A percentile compares a stretch with the other conserved stretches of the same genome.
phyloP scores from a whole-genome alignment of 2,113 vertebrate species.

The Centropus bengalensis region DNA sequence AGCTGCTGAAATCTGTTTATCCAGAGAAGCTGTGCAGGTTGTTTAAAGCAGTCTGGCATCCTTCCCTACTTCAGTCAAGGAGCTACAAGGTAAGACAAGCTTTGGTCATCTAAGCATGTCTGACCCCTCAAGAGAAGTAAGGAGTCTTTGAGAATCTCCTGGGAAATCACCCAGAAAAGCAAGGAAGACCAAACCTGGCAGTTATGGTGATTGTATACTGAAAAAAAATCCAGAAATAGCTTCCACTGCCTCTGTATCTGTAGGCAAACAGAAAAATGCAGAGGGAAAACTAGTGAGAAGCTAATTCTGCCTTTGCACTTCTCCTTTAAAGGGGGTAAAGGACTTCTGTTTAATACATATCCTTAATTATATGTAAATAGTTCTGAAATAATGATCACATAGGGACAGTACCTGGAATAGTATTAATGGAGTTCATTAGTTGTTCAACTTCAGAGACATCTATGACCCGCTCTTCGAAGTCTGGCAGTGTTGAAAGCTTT shows the following conservation, averaged over 20 bases:
- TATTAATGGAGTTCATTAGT: constrained; percentile 90
- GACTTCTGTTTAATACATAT: background rate
- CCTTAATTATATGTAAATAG: background rate
- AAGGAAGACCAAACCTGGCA: background rate
- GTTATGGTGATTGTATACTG: background rate
- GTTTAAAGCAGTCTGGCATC: background rate
- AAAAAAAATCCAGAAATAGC: background rate
- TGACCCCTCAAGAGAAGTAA: background rate
- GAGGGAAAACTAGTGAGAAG: background rate
- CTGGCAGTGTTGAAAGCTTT: constrained; percentile 77
- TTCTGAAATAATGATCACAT: background rate
- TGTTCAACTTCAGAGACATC: constrained; percentile 89
- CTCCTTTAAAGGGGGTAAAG: background rate
- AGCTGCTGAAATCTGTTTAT: background rate
- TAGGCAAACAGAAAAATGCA: background rate
- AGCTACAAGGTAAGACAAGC: background rate
- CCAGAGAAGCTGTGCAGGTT: background rate
- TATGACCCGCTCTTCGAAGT: constrained; percentile 80
- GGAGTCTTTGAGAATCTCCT: background rate
- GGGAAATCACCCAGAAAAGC: background rate
- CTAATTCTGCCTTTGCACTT: background rate
- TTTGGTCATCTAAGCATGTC: background rate
- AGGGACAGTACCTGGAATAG: constrained; percentile 82
- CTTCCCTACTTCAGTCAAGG: background rate
- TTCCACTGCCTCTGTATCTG: background rate